phyloP scores from a whole-genome alignment of 2,797 vertebrate species.

The Ctenosaura bakeri region DNA sequence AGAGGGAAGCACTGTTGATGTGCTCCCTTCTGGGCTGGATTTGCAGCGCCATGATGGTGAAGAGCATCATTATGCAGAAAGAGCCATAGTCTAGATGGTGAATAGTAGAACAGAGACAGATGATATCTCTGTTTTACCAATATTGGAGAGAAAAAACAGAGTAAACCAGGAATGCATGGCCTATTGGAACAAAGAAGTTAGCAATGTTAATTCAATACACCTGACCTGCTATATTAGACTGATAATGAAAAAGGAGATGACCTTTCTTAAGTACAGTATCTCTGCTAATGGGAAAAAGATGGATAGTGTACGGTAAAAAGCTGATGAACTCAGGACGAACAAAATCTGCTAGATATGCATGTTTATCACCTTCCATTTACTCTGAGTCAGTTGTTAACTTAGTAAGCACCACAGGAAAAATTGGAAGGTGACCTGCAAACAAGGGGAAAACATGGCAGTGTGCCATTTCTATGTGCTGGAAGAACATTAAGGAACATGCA shows the following conservation, averaged over 20 bases:
- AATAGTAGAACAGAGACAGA: neutral
- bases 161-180: neutral
- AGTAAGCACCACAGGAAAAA: constrained; percentile 19
- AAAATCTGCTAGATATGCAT: neutral
- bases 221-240: neutral
- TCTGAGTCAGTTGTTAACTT: constrained; percentile 22
- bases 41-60: too few relatives aligned
- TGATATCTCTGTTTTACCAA: neutral
- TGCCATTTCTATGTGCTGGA: neutral
- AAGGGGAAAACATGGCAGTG: neutral
- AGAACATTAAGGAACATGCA: neutral
- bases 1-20: too few relatives aligned
- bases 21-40: too few relatives aligned
- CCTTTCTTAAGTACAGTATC: neutral
- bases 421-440: constrained; percentile 20
- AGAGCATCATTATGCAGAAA: too few relatives aligned
- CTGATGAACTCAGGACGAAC: neutral
- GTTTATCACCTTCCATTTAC: constrained; percentile 9
- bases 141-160: neutral
- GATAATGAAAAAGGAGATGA: constrained; percentile 8
- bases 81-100: too few relatives aligned
- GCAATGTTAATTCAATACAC: neutral
- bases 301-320: neutral
- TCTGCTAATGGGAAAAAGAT: neutral
- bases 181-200: neutral